Evolutionary conservation across 1,140 invertebrate genomes (phyloP), one percentile per base, ranked within the genome.

Genomic region (Drosophila varians): DNA sequence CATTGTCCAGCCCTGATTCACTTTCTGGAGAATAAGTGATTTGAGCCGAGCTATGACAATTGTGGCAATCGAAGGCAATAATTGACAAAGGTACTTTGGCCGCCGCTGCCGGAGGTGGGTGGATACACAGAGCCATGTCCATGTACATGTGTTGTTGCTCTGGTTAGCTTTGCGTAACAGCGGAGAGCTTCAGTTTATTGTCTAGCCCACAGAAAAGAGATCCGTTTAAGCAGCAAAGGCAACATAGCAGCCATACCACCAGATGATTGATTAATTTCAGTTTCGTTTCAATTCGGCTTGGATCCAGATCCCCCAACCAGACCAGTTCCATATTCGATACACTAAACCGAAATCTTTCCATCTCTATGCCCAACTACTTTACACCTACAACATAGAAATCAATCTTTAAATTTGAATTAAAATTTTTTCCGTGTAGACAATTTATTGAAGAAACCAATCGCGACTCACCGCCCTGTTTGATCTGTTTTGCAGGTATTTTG

Each of bases 401-500:
- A n/a, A n/a, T n/a, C n/a, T n/a, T n/a, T n/a, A n/a, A n/a, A n/a
- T n/a, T n/a, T n/a, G n/a, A 21, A 21, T 21, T 21, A 21, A 21
- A 21, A 21, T 38, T 38, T 2, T 38, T 14, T 38, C 12, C 5
- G n/a, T 38, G 36, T 14, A 16, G 6, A 16, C 36, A 1, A 5
- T 38, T 34, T 34, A 16, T 38, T 16, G 8, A 38, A 38, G 21
- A 38, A 58, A 49, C 56, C 69, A 73, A 72, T 55, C 36, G 51
- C 38, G 43, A 57, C 54, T 73, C 55, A 69, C 62, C 36, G 36
- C 14, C 56, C 23, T 54, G 21, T 53, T 58, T 18, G 31, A 21
- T 54, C 45, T 57, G 9, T 46, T 80, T 93, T 94, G 91, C 94
- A 96, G 95, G 95, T 96, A 77, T 99, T 98, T 93, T 96, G 97